Evolutionary conservation across 2,888 invertebrate genomes (phyloP).

Genomic region (Aphodius sticticus): DNA sequence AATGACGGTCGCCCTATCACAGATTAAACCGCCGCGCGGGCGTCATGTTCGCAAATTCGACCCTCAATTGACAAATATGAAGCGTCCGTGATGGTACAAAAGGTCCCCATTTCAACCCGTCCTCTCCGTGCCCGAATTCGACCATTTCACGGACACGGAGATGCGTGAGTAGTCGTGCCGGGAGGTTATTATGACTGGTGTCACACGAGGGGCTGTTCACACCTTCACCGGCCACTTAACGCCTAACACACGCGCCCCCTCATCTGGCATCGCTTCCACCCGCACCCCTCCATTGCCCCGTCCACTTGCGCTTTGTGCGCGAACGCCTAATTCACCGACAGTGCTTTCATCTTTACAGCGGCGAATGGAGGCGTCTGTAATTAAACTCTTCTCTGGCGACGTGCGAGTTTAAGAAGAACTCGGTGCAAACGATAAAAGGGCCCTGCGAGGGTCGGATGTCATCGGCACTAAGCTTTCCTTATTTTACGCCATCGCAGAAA

Average conservation of each 20-base stretch:
- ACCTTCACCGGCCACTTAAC: constrained; percentile 24
- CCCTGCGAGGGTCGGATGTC: not conserved
- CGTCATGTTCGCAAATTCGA: not conserved
- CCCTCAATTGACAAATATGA: not conserved
- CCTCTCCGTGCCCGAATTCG: not conserved
- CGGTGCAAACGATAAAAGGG: not conserved
- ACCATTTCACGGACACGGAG: not conserved
- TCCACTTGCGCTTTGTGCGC: constrained; percentile 14
- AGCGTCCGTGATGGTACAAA: not conserved
- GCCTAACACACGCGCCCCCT: constrained; percentile 14
- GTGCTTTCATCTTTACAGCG: not conserved
- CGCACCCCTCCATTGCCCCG: not conserved
- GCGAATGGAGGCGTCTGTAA: not conserved
- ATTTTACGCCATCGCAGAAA: not conserved
- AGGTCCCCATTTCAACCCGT: not conserved
- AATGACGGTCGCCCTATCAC: not conserved
- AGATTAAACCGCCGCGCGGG: not conserved
- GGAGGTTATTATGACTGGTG: constrained; percentile 24
- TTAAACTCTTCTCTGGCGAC: constrained; percentile 8
- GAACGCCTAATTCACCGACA: constrained; percentile 13
- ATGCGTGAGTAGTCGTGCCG: not conserved
- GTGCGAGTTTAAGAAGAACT: not conserved
- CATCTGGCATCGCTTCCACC: not conserved
- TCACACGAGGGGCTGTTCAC: constrained; percentile 26
- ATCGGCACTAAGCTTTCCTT: not conserved